phyloP scores from a whole-genome alignment of 2,888 invertebrate genomes.

The Drosophila limbata region DNA sequence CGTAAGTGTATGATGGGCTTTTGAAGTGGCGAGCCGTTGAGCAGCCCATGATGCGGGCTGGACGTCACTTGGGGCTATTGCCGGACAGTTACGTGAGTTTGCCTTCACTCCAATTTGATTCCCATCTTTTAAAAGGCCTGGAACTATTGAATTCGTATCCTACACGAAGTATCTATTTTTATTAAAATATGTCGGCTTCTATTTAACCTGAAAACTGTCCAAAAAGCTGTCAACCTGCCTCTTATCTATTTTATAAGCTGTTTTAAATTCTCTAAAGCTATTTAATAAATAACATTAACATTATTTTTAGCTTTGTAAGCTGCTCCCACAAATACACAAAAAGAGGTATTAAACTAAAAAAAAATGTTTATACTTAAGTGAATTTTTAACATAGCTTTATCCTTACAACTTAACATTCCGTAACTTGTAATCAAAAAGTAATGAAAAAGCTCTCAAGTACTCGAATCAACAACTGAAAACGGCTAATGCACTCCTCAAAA shows the following conservation, averaged over 20 bases:
- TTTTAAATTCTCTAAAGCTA: neutral
- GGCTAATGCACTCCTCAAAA: neutral
- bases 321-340: too few species aligned
- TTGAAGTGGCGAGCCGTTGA: slow-evolving; percentile 39
- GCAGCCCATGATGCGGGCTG: slow-evolving; percentile 27
- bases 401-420: too few species aligned
- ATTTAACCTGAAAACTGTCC: neutral
- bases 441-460: too few species aligned
- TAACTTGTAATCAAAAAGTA: too few species aligned
- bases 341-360: neutral
- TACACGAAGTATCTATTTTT: neutral
- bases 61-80: slow-evolving; percentile 17
- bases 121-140: neutral
- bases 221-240: neutral
- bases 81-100: slow-evolving; percentile 17
- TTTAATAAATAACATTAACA: neutral
- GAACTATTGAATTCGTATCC: neutral
- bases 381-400: too few species aligned
- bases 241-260: neutral
- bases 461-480: too few species aligned
- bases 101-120: neutral
- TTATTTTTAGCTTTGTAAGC: neutral
- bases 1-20: slow-evolving; percentile 31
- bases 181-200: neutral
- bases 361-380: too few species aligned